phyloP scores from a whole-genome alignment of 2,113 vertebrate species.

The Trematocara unimaculatum region DNA sequence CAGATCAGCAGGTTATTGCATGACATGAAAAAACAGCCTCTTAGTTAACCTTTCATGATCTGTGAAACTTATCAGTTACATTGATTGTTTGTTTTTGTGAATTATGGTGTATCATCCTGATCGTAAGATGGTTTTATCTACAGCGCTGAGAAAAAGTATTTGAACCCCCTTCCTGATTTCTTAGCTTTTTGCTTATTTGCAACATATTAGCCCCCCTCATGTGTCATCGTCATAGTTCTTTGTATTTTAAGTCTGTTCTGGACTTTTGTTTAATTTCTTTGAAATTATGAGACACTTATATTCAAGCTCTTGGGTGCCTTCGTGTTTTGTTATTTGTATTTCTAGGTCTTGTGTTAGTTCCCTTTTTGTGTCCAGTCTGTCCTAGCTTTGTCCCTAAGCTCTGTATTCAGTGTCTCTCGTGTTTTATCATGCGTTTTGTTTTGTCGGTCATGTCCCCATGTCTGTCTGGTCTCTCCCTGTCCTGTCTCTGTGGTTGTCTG shows the following conservation, averaged over 20 bases:
- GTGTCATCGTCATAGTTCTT: rapidly evolving
- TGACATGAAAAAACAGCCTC: background rate
- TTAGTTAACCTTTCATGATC: background rate
- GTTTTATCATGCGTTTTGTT: background rate
- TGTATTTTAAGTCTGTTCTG: background rate
- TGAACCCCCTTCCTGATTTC: background rate
- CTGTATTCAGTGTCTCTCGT: background rate
- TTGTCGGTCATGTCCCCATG: background rate
- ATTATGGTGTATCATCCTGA: background rate
- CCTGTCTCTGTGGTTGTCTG: too few relatives aligned
- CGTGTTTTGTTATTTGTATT: background rate
- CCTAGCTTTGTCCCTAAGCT: background rate
- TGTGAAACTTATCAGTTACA: background rate
- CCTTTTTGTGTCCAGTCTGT: background rate
- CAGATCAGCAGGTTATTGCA: background rate
- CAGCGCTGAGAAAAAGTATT: background rate
- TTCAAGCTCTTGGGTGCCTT: background rate
- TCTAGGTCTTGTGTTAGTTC: background rate
- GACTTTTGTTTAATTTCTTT: background rate
- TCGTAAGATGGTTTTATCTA: background rate
- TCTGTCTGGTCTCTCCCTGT: background rate
- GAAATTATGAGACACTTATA: background rate
- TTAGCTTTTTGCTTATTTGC: background rate
- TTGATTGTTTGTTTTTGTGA: background rate
- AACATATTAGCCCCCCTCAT: background rate